Conservation (phyloP, 2,797 vertebrate genomes). For the Momotus momota region DNA sequence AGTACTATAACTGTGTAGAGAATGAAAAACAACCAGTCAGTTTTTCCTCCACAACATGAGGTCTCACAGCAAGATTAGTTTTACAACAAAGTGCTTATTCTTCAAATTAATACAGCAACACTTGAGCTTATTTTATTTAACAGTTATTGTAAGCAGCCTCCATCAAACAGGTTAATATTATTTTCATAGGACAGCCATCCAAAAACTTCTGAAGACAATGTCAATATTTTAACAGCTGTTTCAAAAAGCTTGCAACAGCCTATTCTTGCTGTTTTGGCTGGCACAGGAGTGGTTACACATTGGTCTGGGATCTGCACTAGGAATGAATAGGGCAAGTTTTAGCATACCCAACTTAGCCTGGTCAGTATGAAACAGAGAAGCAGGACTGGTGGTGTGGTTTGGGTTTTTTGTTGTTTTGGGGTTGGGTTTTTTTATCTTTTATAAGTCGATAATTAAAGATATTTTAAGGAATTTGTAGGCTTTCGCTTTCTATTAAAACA, state of each 20-base stretch:
- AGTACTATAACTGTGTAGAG: slow-evolving; percentile 29
- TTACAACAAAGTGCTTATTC: slow-evolving; percentile 46
- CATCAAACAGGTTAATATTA: slow-evolving; percentile 5
- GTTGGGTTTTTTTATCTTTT: neutral
- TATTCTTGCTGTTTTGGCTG: neutral
- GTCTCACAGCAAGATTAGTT: slow-evolving; percentile 32
- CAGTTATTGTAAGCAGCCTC: slow-evolving; percentile 3
- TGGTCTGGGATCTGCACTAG: neutral
- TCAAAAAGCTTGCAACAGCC: slow-evolving; percentile 13
- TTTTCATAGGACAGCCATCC: slow-evolving; percentile 18
- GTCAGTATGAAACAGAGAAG: neutral
- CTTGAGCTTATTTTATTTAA: slow-evolving; percentile 9
- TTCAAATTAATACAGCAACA: slow-evolving; percentile 24
- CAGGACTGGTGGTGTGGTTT: neutral
- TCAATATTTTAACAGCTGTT: slow-evolving; percentile 42
- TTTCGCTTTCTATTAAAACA: neutral
- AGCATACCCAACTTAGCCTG: neutral
- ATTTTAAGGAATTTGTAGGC: neutral
- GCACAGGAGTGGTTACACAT: slow-evolving; percentile 6
- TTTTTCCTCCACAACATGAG: neutral
- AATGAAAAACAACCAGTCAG: slow-evolving; percentile 6
- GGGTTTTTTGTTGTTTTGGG: neutral
- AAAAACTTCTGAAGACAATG: slow-evolving; percentile 42
- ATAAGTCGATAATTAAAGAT: neutral
- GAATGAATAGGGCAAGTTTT: neutral